Evolutionary conservation across 2,113 vertebrate genomes (phyloP).

Genomic region (Parotia lawesii): DNA sequence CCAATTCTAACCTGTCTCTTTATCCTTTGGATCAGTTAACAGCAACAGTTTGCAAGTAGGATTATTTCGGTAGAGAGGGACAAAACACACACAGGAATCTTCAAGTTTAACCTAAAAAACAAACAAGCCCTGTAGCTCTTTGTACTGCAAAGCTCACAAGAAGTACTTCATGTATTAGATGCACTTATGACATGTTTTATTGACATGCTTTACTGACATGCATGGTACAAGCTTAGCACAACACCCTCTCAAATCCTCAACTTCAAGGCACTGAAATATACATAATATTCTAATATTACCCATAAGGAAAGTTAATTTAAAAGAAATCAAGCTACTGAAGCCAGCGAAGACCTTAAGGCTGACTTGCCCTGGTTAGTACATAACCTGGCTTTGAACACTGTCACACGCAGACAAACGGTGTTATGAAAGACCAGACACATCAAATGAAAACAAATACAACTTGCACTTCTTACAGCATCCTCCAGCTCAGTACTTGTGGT

Average conservation of each 20-base stretch:
- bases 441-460: constrained; percentile 54
- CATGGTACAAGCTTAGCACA: not conserved
- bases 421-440: constrained; percentile 42
- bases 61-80: constrained; percentile 64
- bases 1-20: constrained; percentile 71
- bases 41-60: constrained; percentile 64
- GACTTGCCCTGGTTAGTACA: not conserved
- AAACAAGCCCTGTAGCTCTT: constrained; percentile 27
- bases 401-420: not conserved
- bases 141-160: not conserved
- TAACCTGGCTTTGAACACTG: constrained; percentile 11
- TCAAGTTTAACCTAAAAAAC: constrained; percentile 71
- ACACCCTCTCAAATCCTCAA: not conserved
- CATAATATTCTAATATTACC: not conserved
- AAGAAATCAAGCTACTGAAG: not conserved
- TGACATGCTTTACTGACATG: not conserved
- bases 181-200: not conserved
- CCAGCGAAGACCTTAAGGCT: not conserved
- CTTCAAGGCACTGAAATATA: not conserved
- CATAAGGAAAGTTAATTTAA: not conserved
- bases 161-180: not conserved
- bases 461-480: constrained; percentile 43
- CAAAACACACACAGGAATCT: constrained; percentile 58
- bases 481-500: constrained; percentile 49
- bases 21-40: constrained; percentile 70